Percentiles rank a stretch among this genome's conserved stretches.
Conservation (phyloP, 2,113 vertebrate genomes). For the Aptenodytes forsteri region DNA sequence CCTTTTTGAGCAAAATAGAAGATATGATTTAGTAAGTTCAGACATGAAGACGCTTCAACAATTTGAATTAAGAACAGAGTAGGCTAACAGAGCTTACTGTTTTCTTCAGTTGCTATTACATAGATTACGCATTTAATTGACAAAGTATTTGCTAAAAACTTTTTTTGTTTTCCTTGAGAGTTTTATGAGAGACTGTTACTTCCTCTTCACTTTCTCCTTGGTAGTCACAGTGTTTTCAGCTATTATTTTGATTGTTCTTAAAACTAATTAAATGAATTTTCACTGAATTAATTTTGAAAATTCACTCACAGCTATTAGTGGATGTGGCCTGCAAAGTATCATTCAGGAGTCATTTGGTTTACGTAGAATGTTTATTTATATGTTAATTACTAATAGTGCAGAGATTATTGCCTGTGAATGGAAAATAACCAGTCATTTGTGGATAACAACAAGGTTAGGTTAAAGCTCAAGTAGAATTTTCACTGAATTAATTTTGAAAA, state of each 20-base stretch:
- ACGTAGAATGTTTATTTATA: background rate
- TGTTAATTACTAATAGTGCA: background rate
- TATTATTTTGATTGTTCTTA: background rate
- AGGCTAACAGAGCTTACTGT: background rate
- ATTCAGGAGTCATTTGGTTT: background rate
- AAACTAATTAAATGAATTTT: background rate
- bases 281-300: background rate
- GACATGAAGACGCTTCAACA: background rate
- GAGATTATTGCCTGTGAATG: background rate
- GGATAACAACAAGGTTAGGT: constrained; percentile 15
- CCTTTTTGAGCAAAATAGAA: background rate
- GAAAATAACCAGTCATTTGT: background rate
- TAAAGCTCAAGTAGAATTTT: constrained; percentile 51
- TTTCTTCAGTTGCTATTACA: background rate
- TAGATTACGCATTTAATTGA: background rate
- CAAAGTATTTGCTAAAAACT: background rate
- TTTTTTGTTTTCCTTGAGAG: background rate
- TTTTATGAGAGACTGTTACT: background rate
- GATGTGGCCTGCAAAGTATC: background rate
- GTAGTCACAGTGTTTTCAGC: background rate
- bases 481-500: background rate
- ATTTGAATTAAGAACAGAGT: background rate
- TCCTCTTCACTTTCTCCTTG: background rate
- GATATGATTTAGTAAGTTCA: background rate
- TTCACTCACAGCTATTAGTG: background rate